These are phyloP conservation scores for Tyrannus savana DNA, from an alignment of 2,113 vertebrate species.

Conservation along the genomic window DNA sequence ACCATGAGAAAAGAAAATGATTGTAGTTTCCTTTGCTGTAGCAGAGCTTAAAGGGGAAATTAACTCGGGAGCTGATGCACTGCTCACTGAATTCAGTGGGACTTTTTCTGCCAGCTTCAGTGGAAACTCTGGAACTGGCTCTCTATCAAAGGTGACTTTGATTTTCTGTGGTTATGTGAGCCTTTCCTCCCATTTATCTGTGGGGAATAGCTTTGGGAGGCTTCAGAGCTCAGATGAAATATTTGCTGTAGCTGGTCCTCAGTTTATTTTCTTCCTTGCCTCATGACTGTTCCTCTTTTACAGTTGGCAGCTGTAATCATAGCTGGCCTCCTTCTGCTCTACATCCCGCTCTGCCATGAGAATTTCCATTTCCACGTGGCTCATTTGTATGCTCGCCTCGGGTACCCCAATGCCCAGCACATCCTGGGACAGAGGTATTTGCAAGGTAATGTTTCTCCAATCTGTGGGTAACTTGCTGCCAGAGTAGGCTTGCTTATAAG, in stretches of 20 bases:
- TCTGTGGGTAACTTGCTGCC: background rate
- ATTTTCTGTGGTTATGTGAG: background rate
- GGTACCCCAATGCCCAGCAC: constrained; percentile 61
- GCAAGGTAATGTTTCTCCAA: constrained; percentile 50
- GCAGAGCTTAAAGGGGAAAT: background rate
- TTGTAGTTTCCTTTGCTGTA: background rate
- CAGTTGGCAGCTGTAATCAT: constrained; percentile 52
- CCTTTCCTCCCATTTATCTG: background rate
- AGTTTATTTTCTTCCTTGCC: background rate
- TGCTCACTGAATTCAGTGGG: background rate
- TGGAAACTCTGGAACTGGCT: background rate
- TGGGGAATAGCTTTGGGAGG: background rate
- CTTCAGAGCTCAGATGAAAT: background rate
- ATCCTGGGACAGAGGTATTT: constrained; percentile 74
- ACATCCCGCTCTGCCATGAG: constrained; percentile 45
- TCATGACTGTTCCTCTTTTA: background rate
- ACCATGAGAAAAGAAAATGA: background rate
- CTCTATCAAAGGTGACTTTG: background rate
- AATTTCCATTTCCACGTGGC: constrained; percentile 71
- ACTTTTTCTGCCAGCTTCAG: background rate
- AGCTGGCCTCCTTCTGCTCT: constrained; percentile 49
- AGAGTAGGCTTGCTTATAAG: fast-evolving
- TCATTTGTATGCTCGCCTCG: constrained; percentile 49
- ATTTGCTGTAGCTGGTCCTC: background rate
- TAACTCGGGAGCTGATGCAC: background rate